Conservation (phyloP, 2,113 vertebrate species). For the Siniperca chuatsi region DNA sequence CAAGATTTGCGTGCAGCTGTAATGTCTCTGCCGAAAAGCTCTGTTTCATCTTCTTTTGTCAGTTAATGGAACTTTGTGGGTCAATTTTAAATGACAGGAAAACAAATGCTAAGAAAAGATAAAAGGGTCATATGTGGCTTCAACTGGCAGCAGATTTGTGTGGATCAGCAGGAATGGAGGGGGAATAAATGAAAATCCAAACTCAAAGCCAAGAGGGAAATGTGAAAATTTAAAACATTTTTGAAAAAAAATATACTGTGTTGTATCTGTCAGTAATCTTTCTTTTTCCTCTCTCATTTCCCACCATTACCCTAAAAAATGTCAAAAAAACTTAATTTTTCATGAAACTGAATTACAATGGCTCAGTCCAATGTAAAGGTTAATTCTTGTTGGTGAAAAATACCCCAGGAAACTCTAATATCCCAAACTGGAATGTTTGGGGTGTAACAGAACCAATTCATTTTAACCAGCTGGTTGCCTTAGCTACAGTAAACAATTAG, state of each 20-base stretch:
- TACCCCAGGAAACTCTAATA: neutral
- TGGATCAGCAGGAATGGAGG: neutral
- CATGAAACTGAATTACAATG: neutral
- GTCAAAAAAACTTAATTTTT: neutral
- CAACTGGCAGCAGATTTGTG: neutral
- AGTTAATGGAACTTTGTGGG: neutral
- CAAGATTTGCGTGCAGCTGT: neutral
- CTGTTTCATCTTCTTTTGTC: neutral
- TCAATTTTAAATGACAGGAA: constrained; percentile 8
- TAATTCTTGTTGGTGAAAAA: neutral
- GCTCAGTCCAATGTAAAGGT: neutral
- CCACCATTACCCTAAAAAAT: neutral
- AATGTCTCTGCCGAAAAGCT: neutral
- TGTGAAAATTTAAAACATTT: neutral
- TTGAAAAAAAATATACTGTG: neutral
- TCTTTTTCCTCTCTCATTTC: neutral
- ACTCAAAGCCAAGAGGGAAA: neutral
- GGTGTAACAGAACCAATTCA: neutral
- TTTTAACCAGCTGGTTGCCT: neutral
- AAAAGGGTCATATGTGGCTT: neutral
- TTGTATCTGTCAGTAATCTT: neutral
- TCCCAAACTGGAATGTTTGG: neutral
- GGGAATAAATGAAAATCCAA: neutral
- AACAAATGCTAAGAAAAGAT: constrained; percentile 4
- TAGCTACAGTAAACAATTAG: neutral